Evolutionary conservation across 2,113 vertebrate genomes (phyloP).

Genomic region (Pristiophorus japonicus): DNA sequence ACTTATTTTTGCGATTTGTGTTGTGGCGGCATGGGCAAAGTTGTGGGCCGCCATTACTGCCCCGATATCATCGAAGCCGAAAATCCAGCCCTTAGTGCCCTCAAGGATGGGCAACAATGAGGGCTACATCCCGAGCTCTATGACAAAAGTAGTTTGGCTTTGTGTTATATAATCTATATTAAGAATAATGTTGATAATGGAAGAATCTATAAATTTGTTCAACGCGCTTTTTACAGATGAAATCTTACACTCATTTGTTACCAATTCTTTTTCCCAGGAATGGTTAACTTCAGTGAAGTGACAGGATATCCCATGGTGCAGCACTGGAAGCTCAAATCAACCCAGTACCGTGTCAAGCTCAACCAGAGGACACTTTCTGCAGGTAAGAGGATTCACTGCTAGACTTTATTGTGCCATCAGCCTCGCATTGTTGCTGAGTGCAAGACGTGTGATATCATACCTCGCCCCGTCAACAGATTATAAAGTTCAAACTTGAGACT

Average conservation of each 20-base stretch:
- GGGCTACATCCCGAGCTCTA: background rate
- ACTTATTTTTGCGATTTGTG: too few species aligned
- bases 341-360: conserved; percentile 88
- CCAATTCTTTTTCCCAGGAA: conserved; percentile 56
- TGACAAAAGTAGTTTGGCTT: background rate
- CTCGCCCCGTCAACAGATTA: too few species aligned
- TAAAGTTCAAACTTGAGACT: too few species aligned
- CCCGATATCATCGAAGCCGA: too few species aligned
- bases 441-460: too few species aligned
- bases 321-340: conserved; percentile 86
- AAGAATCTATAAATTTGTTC: background rate
- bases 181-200: background rate
- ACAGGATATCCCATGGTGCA: conserved; percentile 88
- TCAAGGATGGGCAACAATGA: background rate
- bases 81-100: too few species aligned
- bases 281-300: conserved; percentile 99
- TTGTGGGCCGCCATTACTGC: too few species aligned
- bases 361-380: conserved; percentile 85
- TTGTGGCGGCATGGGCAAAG: too few species aligned
- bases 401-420: background rate
- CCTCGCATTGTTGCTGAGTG: background rate
- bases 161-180: background rate
- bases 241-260: background rate
- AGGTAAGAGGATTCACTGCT: conserved; percentile 60
- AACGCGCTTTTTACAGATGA: background rate